Base-by-base conservation (phyloP, 2,113 vertebrate species). In the Ceratotherium simum region DNA sequence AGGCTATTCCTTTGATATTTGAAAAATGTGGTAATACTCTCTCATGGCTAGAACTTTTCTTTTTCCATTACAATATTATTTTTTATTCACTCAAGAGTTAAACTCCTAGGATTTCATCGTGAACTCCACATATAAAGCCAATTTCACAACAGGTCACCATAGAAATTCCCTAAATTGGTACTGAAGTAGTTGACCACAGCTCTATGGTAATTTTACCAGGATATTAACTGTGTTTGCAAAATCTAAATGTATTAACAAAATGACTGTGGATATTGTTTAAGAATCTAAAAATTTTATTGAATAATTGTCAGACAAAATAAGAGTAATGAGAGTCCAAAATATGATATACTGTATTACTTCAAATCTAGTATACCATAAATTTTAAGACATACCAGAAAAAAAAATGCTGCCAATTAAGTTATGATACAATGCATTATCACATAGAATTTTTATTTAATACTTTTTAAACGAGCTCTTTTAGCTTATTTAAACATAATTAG, bases 401-500 rank as follows among this genome's bases (percentile, higher is more conserved):
- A 82, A 92, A 83, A 48, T 58, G 20, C 39, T 89, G 29, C 83
- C 48, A 36, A 60, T 93, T 95, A 78, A 69, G 60, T 58, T 25
- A 48, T 88, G 81, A 65, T 8, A 42, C 18, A 85, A 46, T 64
- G 60, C 17, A 75, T 73, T 75, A 46, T 84, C 27, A 81, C 39
- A 85, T 8, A 78, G 51, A 85, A 78, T 60, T 96, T 93, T 91
- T 93, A 81, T 75, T 70, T 81, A 81, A 90, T 54, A 69, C 29
- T 58, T 93, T 91, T 62, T n/a, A 94, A 91, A 95, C 31, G 39
- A 70, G 9, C 8, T 73, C 56, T 62, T 83, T 27, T 46, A 94
- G 79, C 31, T 86, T 86, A 95, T 90, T 94, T 92, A 95, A 95
- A 56, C 17, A 91, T 78, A 96, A 65, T 54, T 78, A 83, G 46